Percentiles rank a stretch among this genome's conserved stretches.
Evolutionary conservation across 1,140 invertebrate genomes (phyloP).

Genomic region (Trichonephila clavipes): DNA sequence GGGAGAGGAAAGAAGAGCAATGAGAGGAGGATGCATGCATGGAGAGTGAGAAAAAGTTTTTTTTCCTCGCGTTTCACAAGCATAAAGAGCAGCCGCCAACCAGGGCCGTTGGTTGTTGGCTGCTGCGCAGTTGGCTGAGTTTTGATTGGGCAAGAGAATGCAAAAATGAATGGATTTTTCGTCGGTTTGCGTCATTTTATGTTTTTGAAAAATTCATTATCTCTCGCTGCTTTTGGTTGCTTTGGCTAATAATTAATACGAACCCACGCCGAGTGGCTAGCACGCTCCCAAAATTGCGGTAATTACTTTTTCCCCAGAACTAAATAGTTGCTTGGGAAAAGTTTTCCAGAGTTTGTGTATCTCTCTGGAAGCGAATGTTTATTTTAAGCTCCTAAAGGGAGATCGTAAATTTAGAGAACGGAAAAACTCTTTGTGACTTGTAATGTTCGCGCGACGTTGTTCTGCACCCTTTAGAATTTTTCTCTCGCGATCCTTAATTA

Average conservation of each 20-base stretch:
- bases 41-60: slow-evolving; percentile 64
- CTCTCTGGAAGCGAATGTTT: slow-evolving; percentile 52
- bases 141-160: slow-evolving; percentile 73
- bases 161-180: slow-evolving; percentile 76
- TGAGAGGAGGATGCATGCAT: neutral
- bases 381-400: slow-evolving; percentile 70
- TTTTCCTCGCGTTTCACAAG: slow-evolving; percentile 16
- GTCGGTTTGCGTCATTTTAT: slow-evolving; percentile 74
- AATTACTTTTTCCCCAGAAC: slow-evolving; percentile 73
- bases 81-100: slow-evolving; percentile 70
- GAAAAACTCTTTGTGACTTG: slow-evolving; percentile 71
- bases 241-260: slow-evolving; percentile 75
- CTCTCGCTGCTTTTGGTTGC: slow-evolving; percentile 66
- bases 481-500: slow-evolving; percentile 49
- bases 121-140: slow-evolving; percentile 65
- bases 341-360: slow-evolving; percentile 66
- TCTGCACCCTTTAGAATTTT: slow-evolving; percentile 53
- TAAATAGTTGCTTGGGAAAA: slow-evolving; percentile 73
- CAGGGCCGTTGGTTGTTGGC: slow-evolving; percentile 28
- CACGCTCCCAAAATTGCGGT: slow-evolving; percentile 68
- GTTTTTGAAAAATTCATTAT: slow-evolving; percentile 76
- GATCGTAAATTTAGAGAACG: slow-evolving; percentile 71
- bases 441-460: slow-evolving; percentile 35
- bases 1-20: slow-evolving; percentile 49
- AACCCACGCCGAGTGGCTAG: slow-evolving; percentile 57